A percentile compares a stretch with the other conserved stretches of the same genome.
phyloP scores from a whole-genome alignment of 2,888 invertebrate species.

The Melanargia galathea region DNA sequence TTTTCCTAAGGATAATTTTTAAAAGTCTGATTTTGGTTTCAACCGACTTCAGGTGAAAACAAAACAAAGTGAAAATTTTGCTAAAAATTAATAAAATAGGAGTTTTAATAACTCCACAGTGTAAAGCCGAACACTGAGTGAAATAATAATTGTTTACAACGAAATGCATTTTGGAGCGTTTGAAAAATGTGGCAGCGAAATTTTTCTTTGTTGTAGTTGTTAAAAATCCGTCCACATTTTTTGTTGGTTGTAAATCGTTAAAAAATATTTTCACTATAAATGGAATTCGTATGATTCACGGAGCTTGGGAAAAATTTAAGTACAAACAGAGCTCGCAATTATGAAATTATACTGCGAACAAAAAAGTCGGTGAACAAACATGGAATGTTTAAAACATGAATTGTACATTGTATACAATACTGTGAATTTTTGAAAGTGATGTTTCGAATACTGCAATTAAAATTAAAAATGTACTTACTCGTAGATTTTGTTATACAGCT shows the following conservation, averaged over 20 bases:
- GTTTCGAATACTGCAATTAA: slow-evolving; percentile 5
- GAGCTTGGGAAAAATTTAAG: slow-evolving; percentile 3
- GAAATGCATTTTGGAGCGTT: neutral
- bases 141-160: slow-evolving; percentile 3
- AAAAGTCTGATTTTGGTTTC: too few species aligned
- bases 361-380: slow-evolving; percentile 10
- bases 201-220: slow-evolving; percentile 7
- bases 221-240: neutral
- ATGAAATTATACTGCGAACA: slow-evolving; percentile 16
- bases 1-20: too few species aligned
- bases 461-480: too few species aligned
- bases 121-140: neutral
- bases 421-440: neutral
- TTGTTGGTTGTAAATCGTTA: slow-evolving; percentile 2
- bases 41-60: too few species aligned
- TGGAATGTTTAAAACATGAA: neutral
- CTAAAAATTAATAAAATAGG: neutral
- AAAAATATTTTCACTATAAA: slow-evolving; percentile 2
- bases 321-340: slow-evolving; percentile 10
- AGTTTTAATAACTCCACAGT: neutral
- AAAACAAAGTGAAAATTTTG: too few species aligned
- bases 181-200: neutral
- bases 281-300: neutral
- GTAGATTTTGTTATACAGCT: too few species aligned
- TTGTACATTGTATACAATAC: neutral